Evolutionary conservation across 2,888 invertebrate genomes (phyloP), one percentile per base, ranked within the genome.

Genomic region (Chrysolina americana): DNA sequence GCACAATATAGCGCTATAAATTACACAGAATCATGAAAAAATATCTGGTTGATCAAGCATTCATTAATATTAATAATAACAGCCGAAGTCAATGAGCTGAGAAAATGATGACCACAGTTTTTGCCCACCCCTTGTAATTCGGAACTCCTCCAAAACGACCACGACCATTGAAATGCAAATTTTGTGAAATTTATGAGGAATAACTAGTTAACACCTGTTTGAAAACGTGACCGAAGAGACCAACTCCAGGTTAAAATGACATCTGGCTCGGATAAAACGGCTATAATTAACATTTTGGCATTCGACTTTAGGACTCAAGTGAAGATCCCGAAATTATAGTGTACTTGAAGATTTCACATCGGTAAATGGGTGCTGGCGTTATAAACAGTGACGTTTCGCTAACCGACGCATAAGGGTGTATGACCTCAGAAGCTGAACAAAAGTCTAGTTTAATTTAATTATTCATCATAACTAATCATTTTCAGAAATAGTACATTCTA

Each of bases 201-300:
- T 36, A n/a, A 15, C 36, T n/a, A 3, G 11, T 28, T n/a, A n/a
- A 59, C 36, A 59, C 59, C 59, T 59, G 59, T 36, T 36, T 15
- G 4, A 5, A 59, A 59, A 59, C 59, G 59, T 59, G 59, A 59
- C 59, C 36, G 28, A 59, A 59, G 28, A 36, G 59, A 28, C 59
- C 59, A 59, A 36, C 28, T 59, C n/a, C 36, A 59, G 36, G 59
- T 59, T 59, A 28, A 59, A 59, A 59, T 56, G 56, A 59, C 59
- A 59, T 59, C 59, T 59, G 59, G 59, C n/a, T 59, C 11, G 15
- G 28, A 59, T 59, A n/a, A 9, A 36, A 59, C 6, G 28, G 15
- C 28, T 59, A 28, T 17, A 59, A 59, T 59, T 59, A 59, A 59
- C n/a, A 59, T 36, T 59, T 59, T 36, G 59, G 59, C 28, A 59